Percentiles rank a stretch among this genome's conserved stretches.
Conservation (phyloP, 2,888 invertebrate species). For the Tetramorium bicarinatum region DNA sequence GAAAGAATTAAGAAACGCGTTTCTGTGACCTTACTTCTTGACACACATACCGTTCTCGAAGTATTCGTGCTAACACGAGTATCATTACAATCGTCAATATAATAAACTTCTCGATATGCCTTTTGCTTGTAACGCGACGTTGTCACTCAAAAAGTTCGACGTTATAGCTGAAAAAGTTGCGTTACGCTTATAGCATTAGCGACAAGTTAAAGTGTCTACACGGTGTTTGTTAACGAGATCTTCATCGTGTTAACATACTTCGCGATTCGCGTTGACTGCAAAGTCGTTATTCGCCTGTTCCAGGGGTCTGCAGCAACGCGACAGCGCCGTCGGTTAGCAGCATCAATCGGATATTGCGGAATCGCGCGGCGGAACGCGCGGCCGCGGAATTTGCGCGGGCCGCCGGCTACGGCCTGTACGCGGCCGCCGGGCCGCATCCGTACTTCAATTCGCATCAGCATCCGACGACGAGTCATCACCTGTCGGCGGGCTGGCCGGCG, state of each 20-base stretch:
- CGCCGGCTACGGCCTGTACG: slow-evolving; percentile 95
- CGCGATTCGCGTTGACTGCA: slow-evolving; percentile 3
- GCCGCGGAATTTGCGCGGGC: slow-evolving; percentile 98
- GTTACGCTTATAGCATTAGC: neutral
- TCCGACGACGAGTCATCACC: slow-evolving; percentile 88
- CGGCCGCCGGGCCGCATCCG: slow-evolving; percentile 89
- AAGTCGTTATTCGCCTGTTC: slow-evolving; percentile 37
- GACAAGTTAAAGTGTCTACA: neutral
- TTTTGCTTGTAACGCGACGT: neutral
- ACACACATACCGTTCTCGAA: slow-evolving; percentile 60
- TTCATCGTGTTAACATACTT: neutral
- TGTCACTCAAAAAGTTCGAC: neutral
- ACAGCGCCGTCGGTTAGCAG: slow-evolving; percentile 99
- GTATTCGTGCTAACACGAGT: slow-evolving; percentile 24
- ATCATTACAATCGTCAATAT: slow-evolving; percentile 15
- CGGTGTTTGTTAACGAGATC: neutral
- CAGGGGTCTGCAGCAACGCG: slow-evolving; percentile 97
- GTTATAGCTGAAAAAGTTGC: neutral
- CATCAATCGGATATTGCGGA: slow-evolving; percentile 97
- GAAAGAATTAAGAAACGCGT: slow-evolving; percentile 65
- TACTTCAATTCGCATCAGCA: slow-evolving; percentile 88
- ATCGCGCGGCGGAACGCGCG: slow-evolving; percentile 98
- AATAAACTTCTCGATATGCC: neutral
- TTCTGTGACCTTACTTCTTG: slow-evolving; percentile 65
- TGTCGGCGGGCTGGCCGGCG: slow-evolving; percentile 89